Conservation (phyloP, 2,888 invertebrate genomes). For the Eilema depressum region DNA sequence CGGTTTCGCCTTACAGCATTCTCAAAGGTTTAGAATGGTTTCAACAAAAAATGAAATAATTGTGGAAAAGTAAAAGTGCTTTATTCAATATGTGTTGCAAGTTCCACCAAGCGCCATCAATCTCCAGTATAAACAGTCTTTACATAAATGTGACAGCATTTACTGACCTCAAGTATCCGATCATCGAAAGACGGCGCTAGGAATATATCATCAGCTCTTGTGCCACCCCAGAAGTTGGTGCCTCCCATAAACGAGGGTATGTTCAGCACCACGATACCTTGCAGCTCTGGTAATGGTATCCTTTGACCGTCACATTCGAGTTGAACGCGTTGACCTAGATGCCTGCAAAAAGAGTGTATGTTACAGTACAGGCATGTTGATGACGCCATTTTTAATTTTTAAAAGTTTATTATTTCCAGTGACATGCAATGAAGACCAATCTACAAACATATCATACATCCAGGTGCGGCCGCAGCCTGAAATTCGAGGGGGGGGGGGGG, state of each 20-base stretch:
- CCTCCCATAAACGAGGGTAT: conserved; percentile 99
- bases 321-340: conserved; percentile 97
- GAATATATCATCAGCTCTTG: conserved; percentile 96
- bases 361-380: not conserved
- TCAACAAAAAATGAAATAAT: no score
- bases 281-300: conserved; percentile 97
- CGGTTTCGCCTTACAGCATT: no score
- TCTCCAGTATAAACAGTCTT: no score
- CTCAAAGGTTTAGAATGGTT: no score
- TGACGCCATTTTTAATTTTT: not conserved
- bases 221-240: conserved; percentile 99
- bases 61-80: no score
- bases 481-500: no score
- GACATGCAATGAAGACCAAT: no score
- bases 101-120: no score
- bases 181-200: conserved; percentile 98
- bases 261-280: conserved; percentile 98
- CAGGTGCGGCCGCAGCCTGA: no score
- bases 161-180: conserved; percentile 94
- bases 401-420: not conserved
- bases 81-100: no score
- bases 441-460: no score
- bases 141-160: not conserved
- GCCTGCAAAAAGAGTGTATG: conserved; percentile 73
- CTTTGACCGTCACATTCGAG: conserved; percentile 98